These are phyloP conservation scores for Progne subis DNA, from an alignment of 2,113 vertebrate genomes.

Conservation along the genomic window DNA sequence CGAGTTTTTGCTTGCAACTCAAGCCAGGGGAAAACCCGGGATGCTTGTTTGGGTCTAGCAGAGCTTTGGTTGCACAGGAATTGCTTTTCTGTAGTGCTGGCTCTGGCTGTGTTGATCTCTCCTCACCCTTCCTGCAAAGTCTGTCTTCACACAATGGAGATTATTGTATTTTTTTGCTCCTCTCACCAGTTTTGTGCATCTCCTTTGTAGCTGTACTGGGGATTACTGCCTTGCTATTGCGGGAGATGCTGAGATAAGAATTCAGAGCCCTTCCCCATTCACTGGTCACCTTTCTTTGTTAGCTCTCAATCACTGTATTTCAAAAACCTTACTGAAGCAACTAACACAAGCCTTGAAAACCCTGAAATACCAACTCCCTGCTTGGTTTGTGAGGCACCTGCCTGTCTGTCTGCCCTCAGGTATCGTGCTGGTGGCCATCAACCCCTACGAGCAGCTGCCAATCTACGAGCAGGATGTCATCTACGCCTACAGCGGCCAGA, in stretches of 20 bases:
- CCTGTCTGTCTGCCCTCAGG: conserved; percentile 70
- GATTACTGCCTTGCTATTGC: not conserved
- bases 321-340: not conserved
- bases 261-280: not conserved
- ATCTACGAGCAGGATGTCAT: conserved; percentile 98
- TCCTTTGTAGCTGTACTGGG: not conserved
- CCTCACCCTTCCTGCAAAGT: not conserved
- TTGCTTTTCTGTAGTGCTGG: not conserved
- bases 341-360: not conserved
- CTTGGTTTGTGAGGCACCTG: not conserved
- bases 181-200: not conserved
- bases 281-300: not conserved
- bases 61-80: not conserved
- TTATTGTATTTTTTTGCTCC: not conserved
- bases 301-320: fast-evolving
- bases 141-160: not conserved
- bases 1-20: not conserved
- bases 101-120: not conserved
- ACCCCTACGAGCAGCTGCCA: conserved; percentile 91
- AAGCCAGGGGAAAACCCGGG: not conserved
- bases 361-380: not conserved
- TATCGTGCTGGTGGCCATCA: conserved; percentile 96
- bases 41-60: not conserved
- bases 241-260: not conserved
- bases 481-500: conserved; percentile 92